These are phyloP conservation scores for Catamblyrhynchus diadema DNA, from an alignment of 2,797 vertebrate genomes.

Conservation along the genomic window DNA sequence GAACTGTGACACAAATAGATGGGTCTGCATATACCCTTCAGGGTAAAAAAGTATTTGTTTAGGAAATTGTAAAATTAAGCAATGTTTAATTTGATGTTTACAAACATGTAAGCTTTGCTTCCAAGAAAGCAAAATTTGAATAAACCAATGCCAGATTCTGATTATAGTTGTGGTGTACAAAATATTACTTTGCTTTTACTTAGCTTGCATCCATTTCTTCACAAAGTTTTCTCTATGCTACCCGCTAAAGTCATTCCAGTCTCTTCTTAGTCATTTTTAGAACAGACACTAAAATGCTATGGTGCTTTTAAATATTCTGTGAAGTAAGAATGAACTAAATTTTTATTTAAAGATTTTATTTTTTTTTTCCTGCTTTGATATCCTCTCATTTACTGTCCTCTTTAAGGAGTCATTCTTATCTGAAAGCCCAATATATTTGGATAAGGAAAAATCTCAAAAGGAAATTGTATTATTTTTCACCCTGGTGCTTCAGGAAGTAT, in stretches of 20 bases:
- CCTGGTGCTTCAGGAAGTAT: neutral
- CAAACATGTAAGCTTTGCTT: slow-evolving; percentile 77
- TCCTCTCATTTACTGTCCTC: neutral
- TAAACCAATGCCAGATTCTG: slow-evolving; percentile 72
- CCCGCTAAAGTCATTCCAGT: slow-evolving; percentile 37
- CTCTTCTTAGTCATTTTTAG: slow-evolving; percentile 54
- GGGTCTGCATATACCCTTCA: slow-evolving; percentile 39
- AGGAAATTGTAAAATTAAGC: slow-evolving; percentile 66
- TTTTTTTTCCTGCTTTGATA: slow-evolving; percentile 23
- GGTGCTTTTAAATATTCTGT: slow-evolving; percentile 75
- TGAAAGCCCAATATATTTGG: neutral
- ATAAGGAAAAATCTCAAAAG: neutral
- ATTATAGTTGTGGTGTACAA: slow-evolving; percentile 58
- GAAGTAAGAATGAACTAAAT: slow-evolving; percentile 74
- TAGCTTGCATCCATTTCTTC: slow-evolving; percentile 29
- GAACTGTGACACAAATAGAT: slow-evolving; percentile 5
- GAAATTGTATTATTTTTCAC: neutral
- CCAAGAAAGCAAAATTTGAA: slow-evolving; percentile 75
- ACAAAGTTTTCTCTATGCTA: slow-evolving; percentile 41
- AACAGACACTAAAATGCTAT: slow-evolving; percentile 61
- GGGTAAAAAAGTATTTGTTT: slow-evolving; percentile 56
- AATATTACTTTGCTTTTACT: slow-evolving; percentile 3
- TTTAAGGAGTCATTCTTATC: neutral
- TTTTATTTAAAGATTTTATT: slow-evolving; percentile 66
- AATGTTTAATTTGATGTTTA: slow-evolving; percentile 79